These are phyloP conservation scores for Drosophila yakuba DNA, from an alignment of 1,140 invertebrate species.

Conservation along the genomic window DNA sequence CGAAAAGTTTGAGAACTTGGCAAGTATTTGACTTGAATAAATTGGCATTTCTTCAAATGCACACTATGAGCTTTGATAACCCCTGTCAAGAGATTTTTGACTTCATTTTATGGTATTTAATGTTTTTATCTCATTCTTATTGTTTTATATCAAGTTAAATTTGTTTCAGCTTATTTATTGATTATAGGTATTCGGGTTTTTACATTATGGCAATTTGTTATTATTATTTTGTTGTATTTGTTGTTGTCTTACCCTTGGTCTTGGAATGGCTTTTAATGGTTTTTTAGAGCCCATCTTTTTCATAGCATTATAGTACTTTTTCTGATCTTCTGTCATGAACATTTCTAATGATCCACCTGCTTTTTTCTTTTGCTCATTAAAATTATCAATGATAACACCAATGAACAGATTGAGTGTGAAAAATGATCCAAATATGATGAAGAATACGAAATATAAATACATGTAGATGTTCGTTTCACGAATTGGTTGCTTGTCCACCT, in stretches of 20 bases:
- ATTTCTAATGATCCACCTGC: constrained; percentile 98
- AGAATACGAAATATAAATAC: constrained; percentile 99
- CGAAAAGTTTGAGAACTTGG: constrained; percentile 18
- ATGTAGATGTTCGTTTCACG: constrained; percentile 98
- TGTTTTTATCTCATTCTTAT: neutral
- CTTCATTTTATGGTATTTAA: neutral
- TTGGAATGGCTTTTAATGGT: constrained; percentile 98
- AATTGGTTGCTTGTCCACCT: constrained; percentile 95
- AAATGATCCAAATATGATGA: constrained; percentile 98
- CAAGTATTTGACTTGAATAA: neutral
- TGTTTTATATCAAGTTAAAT: constrained; percentile 6
- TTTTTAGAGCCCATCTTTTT: constrained; percentile 99
- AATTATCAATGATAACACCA: constrained; percentile 99
- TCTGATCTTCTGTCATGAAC: constrained; percentile 99
- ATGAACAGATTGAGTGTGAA: constrained; percentile 99
- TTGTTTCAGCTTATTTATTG: constrained; percentile 16
- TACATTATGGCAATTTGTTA: constrained; percentile 27
- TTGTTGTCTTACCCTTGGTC: constrained; percentile 92
- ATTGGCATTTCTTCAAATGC: neutral
- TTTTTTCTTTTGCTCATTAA: constrained; percentile 99
- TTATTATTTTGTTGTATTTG: constrained; percentile 55
- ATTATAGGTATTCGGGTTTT: constrained; percentile 22
- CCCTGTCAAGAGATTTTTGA: neutral
- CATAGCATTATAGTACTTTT: constrained; percentile 99
- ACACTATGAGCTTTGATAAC: neutral